These are phyloP conservation scores for Xanthorhoe designata DNA, from an alignment of 2,888 invertebrate species.

Conservation along the genomic window DNA sequence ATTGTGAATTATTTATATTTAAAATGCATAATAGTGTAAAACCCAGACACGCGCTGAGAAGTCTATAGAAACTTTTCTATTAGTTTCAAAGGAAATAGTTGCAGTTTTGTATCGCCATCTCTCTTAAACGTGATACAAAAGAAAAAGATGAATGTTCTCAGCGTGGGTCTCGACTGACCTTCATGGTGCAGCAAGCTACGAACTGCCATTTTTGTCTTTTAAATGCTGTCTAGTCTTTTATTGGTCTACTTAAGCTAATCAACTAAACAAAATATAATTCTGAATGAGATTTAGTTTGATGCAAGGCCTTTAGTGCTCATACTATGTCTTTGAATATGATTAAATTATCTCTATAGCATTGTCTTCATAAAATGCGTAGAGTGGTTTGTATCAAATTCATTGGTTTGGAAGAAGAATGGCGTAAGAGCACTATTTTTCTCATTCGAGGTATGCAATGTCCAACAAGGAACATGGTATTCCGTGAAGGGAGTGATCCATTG, in stretches of 20 bases:
- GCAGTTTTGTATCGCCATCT: slow-evolving; percentile 15
- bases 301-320: not conserved
- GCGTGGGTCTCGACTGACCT: slow-evolving; percentile 20
- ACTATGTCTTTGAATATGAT: not conserved
- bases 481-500: not conserved
- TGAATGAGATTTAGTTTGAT: not conserved
- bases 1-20: slow-evolving; percentile 15
- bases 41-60: slow-evolving; percentile 6
- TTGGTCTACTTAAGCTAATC: slow-evolving; percentile 22
- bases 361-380: not conserved
- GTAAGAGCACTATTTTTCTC: not conserved
- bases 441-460: slow-evolving; percentile 22
- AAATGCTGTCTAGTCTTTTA: slow-evolving; percentile 36
- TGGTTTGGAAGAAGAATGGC: not conserved
- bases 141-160: slow-evolving; percentile 11
- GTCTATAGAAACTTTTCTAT: not conserved
- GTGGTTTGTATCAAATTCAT: not conserved
- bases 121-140: slow-evolving; percentile 12
- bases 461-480: slow-evolving; percentile 24
- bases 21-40: slow-evolving; percentile 15
- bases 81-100: not conserved
- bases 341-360: not conserved
- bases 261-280: not conserved
- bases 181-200: slow-evolving; percentile 28
- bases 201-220: slow-evolving; percentile 27